phyloP scores from a whole-genome alignment of 2,888 invertebrate genomes.

The Epinotia ramella region DNA sequence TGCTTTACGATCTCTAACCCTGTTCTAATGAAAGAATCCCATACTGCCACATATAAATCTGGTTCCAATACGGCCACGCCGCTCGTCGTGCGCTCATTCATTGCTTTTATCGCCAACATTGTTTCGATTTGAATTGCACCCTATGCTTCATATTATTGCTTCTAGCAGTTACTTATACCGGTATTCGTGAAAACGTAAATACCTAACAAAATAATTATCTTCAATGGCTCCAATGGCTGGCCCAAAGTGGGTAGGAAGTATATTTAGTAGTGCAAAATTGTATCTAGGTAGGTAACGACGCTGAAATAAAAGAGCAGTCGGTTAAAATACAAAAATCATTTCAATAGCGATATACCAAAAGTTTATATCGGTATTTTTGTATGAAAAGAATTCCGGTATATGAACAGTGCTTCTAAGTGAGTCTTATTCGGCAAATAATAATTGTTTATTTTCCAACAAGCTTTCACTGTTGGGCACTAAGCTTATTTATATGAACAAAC shows the following conservation, averaged over 20 bases:
- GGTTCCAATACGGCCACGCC: conserved; percentile 56
- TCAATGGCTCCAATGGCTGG: no score
- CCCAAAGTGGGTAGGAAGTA: no score
- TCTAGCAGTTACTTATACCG: conserved; percentile 31
- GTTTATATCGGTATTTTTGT: no score
- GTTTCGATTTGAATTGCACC: conserved; percentile 54
- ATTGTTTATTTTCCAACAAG: conserved; percentile 47
- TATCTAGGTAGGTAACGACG: no score
- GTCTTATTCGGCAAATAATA: conserved; percentile 49
- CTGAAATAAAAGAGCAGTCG: no score
- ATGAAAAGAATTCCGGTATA: no score
- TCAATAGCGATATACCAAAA: no score
- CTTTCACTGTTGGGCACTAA: conserved; percentile 46
- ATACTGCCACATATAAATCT: conserved; percentile 59
- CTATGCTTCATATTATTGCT: conserved; percentile 46
- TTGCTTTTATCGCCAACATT: conserved; percentile 50
- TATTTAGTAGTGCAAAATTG: no score
- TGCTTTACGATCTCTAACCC: conserved; percentile 68
- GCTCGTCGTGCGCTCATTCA: conserved; percentile 38
- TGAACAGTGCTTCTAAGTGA: conserved; percentile 47
- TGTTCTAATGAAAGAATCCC: conserved; percentile 68
- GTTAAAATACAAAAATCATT: no score
- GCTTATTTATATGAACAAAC: conserved; percentile 44
- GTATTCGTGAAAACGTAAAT: no score
- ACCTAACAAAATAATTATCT: no score